Evolutionary conservation across 1,140 invertebrate genomes (phyloP).

Genomic region (Trachymyrmex cornetzi): DNA sequence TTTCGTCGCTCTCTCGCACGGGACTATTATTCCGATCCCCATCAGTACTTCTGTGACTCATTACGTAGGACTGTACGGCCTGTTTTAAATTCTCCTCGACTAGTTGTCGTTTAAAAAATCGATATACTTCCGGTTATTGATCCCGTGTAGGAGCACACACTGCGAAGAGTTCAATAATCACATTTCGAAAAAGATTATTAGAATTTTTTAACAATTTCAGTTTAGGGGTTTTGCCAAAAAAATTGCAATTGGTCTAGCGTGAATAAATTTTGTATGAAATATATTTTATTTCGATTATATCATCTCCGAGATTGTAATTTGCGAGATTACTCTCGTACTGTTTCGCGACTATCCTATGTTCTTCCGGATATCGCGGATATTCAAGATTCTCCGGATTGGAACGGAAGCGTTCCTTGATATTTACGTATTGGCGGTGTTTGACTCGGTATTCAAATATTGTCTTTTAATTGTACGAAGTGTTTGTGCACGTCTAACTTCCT

Average conservation of each 20-base stretch:
- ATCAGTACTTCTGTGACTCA: conserved; percentile 68
- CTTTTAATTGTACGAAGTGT: conserved; percentile 77
- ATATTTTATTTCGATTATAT: background rate
- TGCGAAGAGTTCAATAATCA: background rate
- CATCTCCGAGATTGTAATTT: background rate
- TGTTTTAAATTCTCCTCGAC: conserved; percentile 64
- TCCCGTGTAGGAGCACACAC: background rate
- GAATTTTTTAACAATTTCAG: background rate
- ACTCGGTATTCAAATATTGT: conserved; percentile 74
- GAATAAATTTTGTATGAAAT: background rate
- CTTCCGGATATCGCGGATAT: conserved; percentile 14
- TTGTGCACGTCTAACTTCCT: conserved; percentile 70
- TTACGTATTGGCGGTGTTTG: conserved; percentile 59
- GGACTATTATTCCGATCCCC: conserved; percentile 67
- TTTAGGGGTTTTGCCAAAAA: background rate
- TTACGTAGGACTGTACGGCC: conserved; percentile 63
- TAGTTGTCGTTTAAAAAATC: conserved; percentile 44
- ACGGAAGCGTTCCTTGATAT: conserved; percentile 62
- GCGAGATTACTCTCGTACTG: background rate
- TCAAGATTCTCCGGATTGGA: conserved; percentile 13
- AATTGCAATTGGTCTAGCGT: background rate
- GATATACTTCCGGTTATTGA: conserved; percentile 60
- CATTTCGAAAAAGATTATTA: background rate
- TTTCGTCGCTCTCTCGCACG: conserved; percentile 57
- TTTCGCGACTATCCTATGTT: background rate